Conservation (phyloP, 2,888 invertebrate genomes). For the Idaea aversata region DNA sequence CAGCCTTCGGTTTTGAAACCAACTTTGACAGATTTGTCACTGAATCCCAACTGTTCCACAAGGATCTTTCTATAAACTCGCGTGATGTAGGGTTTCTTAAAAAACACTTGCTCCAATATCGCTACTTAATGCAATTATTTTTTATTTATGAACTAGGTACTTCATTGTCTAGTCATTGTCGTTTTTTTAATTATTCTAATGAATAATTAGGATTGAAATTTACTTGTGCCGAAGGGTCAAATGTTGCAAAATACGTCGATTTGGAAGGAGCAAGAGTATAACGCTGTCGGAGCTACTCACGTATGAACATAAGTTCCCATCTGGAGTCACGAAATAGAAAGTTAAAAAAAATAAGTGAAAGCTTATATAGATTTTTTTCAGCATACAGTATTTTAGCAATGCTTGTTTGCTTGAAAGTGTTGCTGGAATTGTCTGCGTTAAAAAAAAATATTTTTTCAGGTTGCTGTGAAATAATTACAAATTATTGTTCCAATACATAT, state of each 20-base stretch:
- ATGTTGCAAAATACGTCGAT: neutral
- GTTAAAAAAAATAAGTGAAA: neutral
- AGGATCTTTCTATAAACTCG: conserved; percentile 84
- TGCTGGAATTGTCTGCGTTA: too few species aligned
- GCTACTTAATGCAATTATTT: conserved; percentile 84
- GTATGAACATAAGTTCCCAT: neutral
- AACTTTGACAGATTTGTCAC: conserved; percentile 88
- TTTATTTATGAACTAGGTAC: conserved; percentile 26
- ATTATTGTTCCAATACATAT: too few species aligned
- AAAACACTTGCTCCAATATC: conserved; percentile 86
- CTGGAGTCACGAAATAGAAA: neutral
- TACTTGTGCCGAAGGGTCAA: neutral
- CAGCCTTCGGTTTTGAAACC: conserved; percentile 89
- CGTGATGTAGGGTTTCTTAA: conserved; percentile 83
- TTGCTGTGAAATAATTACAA: too few species aligned
- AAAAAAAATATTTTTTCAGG: too few species aligned
- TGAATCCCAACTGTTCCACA: conserved; percentile 80
- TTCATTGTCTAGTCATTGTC: neutral
- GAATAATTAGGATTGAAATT: neutral
- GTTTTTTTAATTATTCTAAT: neutral
- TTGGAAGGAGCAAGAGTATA: neutral
- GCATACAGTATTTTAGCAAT: too few species aligned
- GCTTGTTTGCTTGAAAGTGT: too few species aligned
- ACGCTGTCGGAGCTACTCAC: neutral
- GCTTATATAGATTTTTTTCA: too few species aligned